Evolutionary conservation across 2,113 vertebrate genomes (phyloP).

Genomic region (Tachysurus fulvidraco): DNA sequence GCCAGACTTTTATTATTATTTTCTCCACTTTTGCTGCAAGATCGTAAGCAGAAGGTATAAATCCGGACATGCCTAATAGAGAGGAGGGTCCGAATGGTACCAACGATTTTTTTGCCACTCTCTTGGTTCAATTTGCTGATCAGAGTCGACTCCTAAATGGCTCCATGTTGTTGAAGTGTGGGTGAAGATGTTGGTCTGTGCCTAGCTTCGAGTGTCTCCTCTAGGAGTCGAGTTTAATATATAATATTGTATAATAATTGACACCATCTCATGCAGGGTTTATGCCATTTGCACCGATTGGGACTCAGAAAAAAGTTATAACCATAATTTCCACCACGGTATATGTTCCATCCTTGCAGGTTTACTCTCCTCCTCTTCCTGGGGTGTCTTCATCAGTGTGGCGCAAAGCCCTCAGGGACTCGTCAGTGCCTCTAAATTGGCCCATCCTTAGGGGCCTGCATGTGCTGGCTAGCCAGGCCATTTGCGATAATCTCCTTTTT

Average conservation of each 20-base stretch:
- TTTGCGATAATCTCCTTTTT: constrained; percentile 83
- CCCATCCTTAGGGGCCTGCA: constrained; percentile 66
- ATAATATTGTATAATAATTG: neutral
- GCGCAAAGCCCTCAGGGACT: constrained; percentile 62
- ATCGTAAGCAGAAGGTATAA: neutral
- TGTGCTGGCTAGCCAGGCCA: constrained; percentile 73
- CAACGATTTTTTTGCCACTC: neutral
- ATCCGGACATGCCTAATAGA: neutral
- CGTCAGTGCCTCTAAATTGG: constrained; percentile 64
- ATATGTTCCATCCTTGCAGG: neutral
- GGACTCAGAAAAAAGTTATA: neutral
- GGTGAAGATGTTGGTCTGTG: neutral
- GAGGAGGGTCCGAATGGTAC: neutral
- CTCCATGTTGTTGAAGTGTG: neutral
- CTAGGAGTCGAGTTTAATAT: neutral
- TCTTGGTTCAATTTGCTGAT: too few species aligned
- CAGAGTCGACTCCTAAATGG: neutral
- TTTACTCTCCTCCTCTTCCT: neutral
- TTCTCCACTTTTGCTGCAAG: neutral
- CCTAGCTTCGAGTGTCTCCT: neutral
- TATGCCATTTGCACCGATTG: neutral
- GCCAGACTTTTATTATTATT: neutral
- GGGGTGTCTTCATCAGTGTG: constrained; percentile 54
- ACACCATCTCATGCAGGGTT: neutral
- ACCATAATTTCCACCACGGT: neutral